phyloP scores from a whole-genome alignment of 2,888 invertebrate species.

The Quadroppia sp. region DNA sequence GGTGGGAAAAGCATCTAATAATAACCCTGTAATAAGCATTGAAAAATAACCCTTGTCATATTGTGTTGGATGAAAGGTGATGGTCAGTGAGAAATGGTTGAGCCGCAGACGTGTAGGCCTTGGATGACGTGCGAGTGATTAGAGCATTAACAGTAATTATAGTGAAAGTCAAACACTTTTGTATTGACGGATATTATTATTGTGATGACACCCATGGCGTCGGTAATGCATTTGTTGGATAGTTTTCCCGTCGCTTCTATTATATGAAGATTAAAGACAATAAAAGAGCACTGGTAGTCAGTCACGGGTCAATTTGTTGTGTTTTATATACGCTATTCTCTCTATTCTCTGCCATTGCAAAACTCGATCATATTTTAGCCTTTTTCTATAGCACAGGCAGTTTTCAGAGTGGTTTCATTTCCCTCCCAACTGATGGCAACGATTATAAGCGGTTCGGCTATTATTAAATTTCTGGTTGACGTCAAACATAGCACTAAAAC shows the following conservation, averaged over 20 bases:
- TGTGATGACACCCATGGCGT: slow-evolving; percentile 24
- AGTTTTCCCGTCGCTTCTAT: slow-evolving; percentile 31
- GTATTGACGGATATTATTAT: slow-evolving; percentile 19
- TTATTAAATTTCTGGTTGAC: slow-evolving; percentile 33
- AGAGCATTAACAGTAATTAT: slow-evolving; percentile 29
- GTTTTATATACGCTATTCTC: slow-evolving; percentile 25
- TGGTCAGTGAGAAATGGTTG: not conserved
- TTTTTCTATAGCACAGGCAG: slow-evolving; percentile 4
- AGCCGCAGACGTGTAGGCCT: not conserved
- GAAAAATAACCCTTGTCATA: too few relatives aligned
- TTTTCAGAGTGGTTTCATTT: slow-evolving; percentile 20
- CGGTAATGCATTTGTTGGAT: slow-evolving; percentile 34
- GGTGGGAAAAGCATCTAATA: too few relatives aligned
- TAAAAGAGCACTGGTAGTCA: slow-evolving; percentile 19
- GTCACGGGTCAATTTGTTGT: slow-evolving; percentile 33
- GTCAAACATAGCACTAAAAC: slow-evolving; percentile 15
- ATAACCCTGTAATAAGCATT: too few relatives aligned
- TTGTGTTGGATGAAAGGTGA: not conserved
- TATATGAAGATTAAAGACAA: slow-evolving; percentile 34
- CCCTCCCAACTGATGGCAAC: slow-evolving; percentile 17
- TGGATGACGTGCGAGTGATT: too few relatives aligned
- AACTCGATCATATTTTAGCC: not conserved
- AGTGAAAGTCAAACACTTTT: not conserved
- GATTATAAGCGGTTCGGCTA: slow-evolving; percentile 27
- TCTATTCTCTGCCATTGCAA: too few relatives aligned